A percentile compares a stretch with the other conserved stretches of the same genome.
Conservation (phyloP, 2,797 vertebrate genomes). For the Phoebastria nigripes region DNA sequence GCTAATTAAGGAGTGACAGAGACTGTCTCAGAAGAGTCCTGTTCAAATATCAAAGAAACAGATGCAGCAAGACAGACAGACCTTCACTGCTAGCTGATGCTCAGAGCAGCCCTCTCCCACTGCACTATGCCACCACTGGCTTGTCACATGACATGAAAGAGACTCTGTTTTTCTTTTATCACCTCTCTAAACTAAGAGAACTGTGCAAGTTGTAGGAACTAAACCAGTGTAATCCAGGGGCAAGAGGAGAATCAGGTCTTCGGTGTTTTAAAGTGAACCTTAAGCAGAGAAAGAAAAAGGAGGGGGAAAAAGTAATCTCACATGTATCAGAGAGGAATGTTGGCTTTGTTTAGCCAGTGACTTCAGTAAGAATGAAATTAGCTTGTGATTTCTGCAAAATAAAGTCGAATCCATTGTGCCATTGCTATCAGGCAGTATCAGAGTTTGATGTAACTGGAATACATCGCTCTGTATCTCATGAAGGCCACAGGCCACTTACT, state of each 20-base stretch:
- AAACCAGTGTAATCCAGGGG: not conserved
- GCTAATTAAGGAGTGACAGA: slow-evolving; percentile 53
- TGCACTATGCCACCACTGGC: not conserved
- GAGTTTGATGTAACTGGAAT: not conserved
- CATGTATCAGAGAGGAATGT: not conserved
- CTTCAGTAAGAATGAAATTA: slow-evolving; percentile 19
- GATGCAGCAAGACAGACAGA: slow-evolving; percentile 39
- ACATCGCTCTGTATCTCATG: not conserved
- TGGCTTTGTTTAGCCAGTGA: slow-evolving; percentile 29
- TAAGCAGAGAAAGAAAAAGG: not conserved
- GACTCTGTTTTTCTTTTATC: slow-evolving; percentile 16
- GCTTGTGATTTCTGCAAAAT: not conserved
- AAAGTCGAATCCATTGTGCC: not conserved
- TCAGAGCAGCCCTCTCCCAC: slow-evolving; percentile 5
- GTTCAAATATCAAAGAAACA: slow-evolving; percentile 58
- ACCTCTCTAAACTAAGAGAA: slow-evolving; percentile 2
- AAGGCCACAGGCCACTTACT: not conserved
- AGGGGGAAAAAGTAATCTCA: not conserved
- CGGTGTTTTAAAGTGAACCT: not conserved
- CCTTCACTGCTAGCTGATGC: not conserved
- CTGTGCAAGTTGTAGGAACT: not conserved
- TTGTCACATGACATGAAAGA: slow-evolving; percentile 36
- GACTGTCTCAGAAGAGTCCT: slow-evolving; percentile 29
- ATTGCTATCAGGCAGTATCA: not conserved
- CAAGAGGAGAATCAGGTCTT: not conserved